A percentile compares a stretch with the other conserved stretches of the same genome.
phyloP scores from a whole-genome alignment of 2,797 vertebrate species.

The Lophotriccus pileatus region DNA sequence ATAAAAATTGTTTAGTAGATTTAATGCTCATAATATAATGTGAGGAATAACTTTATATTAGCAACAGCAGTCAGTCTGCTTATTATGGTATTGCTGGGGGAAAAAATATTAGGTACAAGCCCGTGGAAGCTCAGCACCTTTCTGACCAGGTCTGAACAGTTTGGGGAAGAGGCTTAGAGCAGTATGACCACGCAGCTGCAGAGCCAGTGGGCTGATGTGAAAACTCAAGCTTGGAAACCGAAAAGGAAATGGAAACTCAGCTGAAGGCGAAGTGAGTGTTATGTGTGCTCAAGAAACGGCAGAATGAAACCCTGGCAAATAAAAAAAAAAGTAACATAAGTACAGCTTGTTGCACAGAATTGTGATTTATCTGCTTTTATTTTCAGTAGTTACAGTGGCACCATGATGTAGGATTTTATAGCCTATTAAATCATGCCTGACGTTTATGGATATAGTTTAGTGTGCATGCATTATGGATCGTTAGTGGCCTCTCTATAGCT shows the following conservation, averaged over 20 bases:
- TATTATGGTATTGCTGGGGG: background rate
- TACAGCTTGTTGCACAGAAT: slow-evolving; percentile 17
- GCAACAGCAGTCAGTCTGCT: background rate
- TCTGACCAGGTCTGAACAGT: background rate
- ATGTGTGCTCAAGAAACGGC: background rate
- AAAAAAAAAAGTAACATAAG: background rate
- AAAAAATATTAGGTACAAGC: background rate
- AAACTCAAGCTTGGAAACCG: background rate
- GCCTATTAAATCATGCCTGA: slow-evolving; percentile 48
- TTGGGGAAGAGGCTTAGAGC: background rate
- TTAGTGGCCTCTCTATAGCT: background rate
- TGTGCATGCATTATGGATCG: slow-evolving; percentile 38
- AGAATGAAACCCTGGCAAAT: background rate
- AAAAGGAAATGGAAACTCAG: background rate
- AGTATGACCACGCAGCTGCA: background rate
- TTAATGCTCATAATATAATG: slow-evolving; percentile 16
- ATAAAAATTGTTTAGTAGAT: slow-evolving; percentile 37
- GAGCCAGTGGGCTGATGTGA: background rate
- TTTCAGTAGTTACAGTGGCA: slow-evolving; percentile 39
- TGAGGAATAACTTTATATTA: slow-evolving; percentile 8
- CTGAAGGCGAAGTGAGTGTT: background rate
- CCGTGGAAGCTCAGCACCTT: background rate
- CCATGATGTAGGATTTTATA: slow-evolving; percentile 46
- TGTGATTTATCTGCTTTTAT: slow-evolving; percentile 62
- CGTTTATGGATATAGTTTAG: slow-evolving; percentile 5